Conservation (phyloP, 2,888 invertebrate species). For the Mesochorus sp. region DNA sequence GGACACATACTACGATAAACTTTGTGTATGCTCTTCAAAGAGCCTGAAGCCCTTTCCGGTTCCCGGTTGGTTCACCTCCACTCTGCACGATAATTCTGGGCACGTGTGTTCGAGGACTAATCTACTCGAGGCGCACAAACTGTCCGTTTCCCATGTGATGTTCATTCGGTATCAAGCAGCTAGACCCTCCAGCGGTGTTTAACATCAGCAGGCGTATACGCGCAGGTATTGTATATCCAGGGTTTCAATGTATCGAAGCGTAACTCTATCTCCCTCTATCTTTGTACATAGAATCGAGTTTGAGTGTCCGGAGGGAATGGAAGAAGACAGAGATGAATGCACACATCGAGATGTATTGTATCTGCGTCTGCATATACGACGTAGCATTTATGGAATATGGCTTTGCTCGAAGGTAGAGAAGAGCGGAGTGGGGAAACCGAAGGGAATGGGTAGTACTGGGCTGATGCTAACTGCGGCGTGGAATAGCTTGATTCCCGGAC, state of each 20-base stretch:
- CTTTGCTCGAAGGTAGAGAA: constrained; percentile 11
- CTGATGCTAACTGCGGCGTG: constrained; percentile 22
- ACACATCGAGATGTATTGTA: neutral
- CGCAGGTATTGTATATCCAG: neutral
- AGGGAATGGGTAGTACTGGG: constrained; percentile 30
- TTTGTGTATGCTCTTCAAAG: neutral
- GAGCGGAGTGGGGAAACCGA: constrained; percentile 25
- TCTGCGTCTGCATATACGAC: neutral
- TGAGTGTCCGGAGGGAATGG: constrained; percentile 24
- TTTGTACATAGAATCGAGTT: constrained; percentile 28
- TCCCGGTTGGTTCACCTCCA: constrained; percentile 3
- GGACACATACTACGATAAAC: neutral
- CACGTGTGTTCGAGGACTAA: constrained; percentile 17
- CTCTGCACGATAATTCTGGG: constrained; percentile 2
- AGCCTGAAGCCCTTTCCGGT: neutral
- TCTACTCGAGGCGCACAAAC: constrained; percentile 36
- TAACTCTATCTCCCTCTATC: too few species aligned
- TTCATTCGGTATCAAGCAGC: constrained; percentile 47
- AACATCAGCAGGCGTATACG: constrained; percentile 20
- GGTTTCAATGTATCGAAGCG: constrained; percentile 5
- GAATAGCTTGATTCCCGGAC: constrained; percentile 12
- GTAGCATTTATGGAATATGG: neutral
- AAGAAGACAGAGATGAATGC: constrained; percentile 1
- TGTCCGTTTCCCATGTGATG: constrained; percentile 45
- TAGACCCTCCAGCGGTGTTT: constrained; percentile 31